These are phyloP conservation scores for Montipora foliosa DNA, from an alignment of 64 coral and sea anemone genomes.

Conservation along the genomic window DNA sequence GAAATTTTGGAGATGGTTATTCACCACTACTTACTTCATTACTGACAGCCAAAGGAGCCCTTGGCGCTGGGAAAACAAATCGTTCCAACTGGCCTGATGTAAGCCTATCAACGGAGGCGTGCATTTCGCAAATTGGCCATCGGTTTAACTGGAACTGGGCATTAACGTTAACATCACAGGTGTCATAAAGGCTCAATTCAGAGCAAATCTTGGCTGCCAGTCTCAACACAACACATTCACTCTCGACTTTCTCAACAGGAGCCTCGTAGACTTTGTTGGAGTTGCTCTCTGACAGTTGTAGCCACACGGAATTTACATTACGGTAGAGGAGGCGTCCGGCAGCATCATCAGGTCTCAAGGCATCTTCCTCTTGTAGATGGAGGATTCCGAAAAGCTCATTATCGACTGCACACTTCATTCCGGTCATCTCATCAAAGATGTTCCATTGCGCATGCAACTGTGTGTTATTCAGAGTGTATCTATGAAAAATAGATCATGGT, in stretches of 20 bases:
- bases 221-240: conserved; percentile 48
- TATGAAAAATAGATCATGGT: neutral
- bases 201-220: conserved; percentile 56
- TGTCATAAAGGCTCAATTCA: conserved; percentile 45
- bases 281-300: conserved; percentile 29
- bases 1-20: no score
- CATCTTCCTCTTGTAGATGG: conserved; percentile 22
- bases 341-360: conserved; percentile 73
- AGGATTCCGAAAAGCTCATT: conserved; percentile 39
- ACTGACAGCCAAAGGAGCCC: neutral
- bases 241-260: conserved; percentile 56
- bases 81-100: conserved; percentile 25
- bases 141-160: conserved; percentile 81
- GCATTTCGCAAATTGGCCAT: conserved; percentile 77
- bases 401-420: conserved; percentile 29
- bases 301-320: conserved; percentile 65
- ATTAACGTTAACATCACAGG: conserved; percentile 42
- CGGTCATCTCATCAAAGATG: neutral
- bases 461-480: neutral
- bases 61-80: conserved; percentile 66
- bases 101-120: conserved; percentile 75
- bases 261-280: conserved; percentile 65
- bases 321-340: conserved; percentile 76
- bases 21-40: conserved; percentile 6
- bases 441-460: neutral